Evolutionary conservation across 2,888 invertebrate species (phyloP).

Genomic region (Dasypolia templi): DNA sequence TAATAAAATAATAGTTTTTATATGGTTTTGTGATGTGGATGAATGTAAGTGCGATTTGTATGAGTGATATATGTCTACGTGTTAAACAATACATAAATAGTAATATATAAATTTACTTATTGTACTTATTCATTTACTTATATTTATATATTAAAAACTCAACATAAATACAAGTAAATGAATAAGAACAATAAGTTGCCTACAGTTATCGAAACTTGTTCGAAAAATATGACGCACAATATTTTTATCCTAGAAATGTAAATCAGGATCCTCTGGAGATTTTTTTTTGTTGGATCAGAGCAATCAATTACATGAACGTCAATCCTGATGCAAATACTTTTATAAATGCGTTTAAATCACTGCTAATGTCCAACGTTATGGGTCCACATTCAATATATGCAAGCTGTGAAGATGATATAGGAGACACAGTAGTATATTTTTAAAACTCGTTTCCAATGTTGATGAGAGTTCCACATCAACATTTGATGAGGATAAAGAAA

Average conservation of each 20-base stretch:
- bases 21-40: no score
- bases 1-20: no score
- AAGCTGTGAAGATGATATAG: slow-evolving; percentile 6
- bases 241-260: slow-evolving; percentile 18
- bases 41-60: no score
- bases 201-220: slow-evolving; percentile 2
- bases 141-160: no score
- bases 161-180: no score
- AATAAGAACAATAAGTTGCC: no score
- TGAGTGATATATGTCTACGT: no score
- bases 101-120: no score
- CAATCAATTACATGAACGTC: slow-evolving; percentile 19
- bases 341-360: neutral
- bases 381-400: slow-evolving; percentile 8
- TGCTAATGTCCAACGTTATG: slow-evolving; percentile 13
- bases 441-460: neutral
- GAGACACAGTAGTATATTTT: slow-evolving; percentile 9
- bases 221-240: neutral
- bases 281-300: slow-evolving; percentile 20
- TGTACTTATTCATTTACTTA: no score
- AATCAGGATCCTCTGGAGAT: slow-evolving; percentile 13
- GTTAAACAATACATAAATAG: no score
- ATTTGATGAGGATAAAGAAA: slow-evolving; percentile 20
- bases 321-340: slow-evolving; percentile 24
- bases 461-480: neutral